Evolutionary conservation across 2,113 vertebrate genomes (phyloP).

Genomic region (Sitta europaea): DNA sequence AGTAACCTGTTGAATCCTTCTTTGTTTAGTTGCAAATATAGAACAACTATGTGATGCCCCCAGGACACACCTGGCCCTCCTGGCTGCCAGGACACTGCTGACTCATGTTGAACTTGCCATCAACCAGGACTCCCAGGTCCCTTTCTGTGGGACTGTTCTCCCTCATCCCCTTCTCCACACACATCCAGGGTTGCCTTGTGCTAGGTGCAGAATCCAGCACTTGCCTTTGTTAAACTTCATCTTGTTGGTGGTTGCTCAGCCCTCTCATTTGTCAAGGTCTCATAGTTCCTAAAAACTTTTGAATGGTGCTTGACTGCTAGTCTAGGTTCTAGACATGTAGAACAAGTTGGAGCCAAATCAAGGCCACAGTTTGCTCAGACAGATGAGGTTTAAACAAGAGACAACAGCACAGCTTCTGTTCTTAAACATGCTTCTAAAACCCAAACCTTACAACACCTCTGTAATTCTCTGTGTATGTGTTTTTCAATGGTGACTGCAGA

Average conservation of each 20-base stretch:
- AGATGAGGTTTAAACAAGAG: neutral
- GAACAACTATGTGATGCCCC: neutral
- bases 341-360: neutral
- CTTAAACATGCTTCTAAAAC: neutral
- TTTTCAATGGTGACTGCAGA: neutral
- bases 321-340: neutral
- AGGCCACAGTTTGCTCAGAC: neutral
- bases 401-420: neutral
- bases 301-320: neutral
- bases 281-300: neutral
- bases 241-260: neutral
- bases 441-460: neutral
- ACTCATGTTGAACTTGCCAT: neutral
- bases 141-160: neutral
- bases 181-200: neutral
- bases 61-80: neutral
- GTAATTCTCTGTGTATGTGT: fast-evolving
- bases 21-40: neutral
- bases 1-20: neutral
- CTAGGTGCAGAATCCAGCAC: neutral
- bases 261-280: neutral
- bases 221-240: neutral
- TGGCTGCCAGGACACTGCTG: neutral
- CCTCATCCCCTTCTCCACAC: neutral
- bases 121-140: neutral